Evolutionary conservation across 2,797 vertebrate genomes (phyloP).

Genomic region (Malurus leucopterus): DNA sequence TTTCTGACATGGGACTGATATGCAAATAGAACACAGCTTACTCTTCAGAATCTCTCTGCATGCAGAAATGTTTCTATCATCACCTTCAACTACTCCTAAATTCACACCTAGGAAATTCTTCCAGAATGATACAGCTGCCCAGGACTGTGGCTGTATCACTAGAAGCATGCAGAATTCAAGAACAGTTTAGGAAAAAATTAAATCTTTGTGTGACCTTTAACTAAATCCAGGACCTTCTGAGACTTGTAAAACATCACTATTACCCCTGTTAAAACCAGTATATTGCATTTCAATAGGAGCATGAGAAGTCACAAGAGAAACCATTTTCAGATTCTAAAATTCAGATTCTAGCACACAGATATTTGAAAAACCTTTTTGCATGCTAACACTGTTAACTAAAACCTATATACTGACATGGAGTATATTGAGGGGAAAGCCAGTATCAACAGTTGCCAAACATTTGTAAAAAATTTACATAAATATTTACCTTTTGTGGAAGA

Average conservation of each 20-base stretch:
- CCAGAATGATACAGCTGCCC: background rate
- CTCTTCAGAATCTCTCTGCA: background rate
- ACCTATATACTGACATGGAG: background rate
- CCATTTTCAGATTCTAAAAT: background rate
- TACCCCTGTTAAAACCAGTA: background rate
- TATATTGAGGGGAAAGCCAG: conserved; percentile 23
- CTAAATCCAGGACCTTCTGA: background rate
- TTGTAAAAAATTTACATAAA: conserved; percentile 67
- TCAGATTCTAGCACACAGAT: background rate
- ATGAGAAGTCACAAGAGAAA: background rate
- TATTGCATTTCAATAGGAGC: background rate
- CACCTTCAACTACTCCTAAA: background rate
- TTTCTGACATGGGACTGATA: background rate
- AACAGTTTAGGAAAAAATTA: background rate
- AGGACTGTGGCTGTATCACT: background rate
- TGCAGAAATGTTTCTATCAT: background rate
- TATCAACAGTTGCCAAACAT: conserved; percentile 60
- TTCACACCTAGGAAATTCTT: background rate
- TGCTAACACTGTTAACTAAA: background rate
- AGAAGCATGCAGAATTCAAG: background rate
- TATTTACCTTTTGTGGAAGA: conserved; percentile 83
- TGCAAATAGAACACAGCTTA: background rate
- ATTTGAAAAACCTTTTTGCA: background rate
- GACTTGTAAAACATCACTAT: background rate
- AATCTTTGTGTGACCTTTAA: background rate